phyloP scores from a whole-genome alignment of 2,113 vertebrate species.

The Canis aureus region DNA sequence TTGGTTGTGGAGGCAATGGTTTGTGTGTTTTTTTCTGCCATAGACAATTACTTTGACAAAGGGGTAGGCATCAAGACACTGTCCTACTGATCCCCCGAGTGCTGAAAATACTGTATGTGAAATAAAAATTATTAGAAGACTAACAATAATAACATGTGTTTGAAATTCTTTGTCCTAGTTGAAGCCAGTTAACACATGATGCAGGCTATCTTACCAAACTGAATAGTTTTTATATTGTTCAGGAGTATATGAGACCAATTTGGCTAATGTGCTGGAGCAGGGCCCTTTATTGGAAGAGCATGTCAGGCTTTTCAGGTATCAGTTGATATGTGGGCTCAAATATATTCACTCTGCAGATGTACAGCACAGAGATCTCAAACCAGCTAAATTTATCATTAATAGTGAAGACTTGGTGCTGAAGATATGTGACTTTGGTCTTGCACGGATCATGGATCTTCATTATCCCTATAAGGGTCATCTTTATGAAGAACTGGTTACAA shows the following conservation, averaged over 20 bases:
- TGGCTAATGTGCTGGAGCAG: conserved; percentile 97
- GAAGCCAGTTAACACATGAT: conserved; percentile 94
- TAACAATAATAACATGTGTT: conserved; percentile 99
- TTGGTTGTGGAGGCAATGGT: conserved; percentile 97
- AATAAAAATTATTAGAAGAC: conserved; percentile 99
- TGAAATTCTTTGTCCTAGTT: conserved; percentile 97
- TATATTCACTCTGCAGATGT: conserved; percentile 99
- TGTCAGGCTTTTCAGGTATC: conserved; percentile 99
- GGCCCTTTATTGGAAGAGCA: conserved; percentile 97
- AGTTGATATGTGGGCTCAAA: conserved; percentile 98
- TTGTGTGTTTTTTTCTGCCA: conserved; percentile 96
- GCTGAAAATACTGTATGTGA: conserved; percentile 98
- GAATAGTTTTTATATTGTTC: conserved; percentile 99
- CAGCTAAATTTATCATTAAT: conserved; percentile 99
- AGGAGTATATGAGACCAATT: conserved; percentile 99
- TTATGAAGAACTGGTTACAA: conserved; percentile 98
- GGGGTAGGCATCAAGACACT: conserved; percentile 97
- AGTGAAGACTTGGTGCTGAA: conserved; percentile 99
- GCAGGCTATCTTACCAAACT: conserved; percentile 96
- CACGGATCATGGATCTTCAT: conserved; percentile 99
- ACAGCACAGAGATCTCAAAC: conserved; percentile 99
- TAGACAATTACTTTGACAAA: conserved; percentile 99
- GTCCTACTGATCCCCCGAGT: conserved; percentile 97
- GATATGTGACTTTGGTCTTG: conserved; percentile 98
- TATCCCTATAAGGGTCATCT: conserved; percentile 99